Evolutionary conservation across 2,797 vertebrate species (phyloP).

Genomic region (Gymnopithys bicolor): DNA sequence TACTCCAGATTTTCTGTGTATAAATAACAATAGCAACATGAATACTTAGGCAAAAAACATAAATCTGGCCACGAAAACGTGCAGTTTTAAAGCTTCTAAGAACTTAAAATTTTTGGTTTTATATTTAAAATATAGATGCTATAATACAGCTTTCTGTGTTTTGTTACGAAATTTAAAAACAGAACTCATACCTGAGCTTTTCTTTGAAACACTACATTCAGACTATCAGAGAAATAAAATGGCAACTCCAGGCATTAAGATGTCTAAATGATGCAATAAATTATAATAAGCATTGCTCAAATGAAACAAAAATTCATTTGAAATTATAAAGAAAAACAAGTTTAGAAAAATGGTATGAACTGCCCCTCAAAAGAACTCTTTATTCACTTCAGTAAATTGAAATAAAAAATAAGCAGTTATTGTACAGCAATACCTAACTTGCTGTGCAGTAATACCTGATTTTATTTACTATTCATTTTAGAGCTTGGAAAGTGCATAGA

Average conservation of each 20-base stretch:
- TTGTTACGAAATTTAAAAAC: background rate
- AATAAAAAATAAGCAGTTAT: background rate
- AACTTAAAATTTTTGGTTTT: background rate
- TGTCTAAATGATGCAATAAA: background rate
- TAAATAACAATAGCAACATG: background rate
- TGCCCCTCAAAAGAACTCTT: background rate
- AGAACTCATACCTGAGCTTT: background rate
- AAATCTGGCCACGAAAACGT: background rate
- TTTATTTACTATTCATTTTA: background rate
- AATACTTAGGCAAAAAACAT: background rate
- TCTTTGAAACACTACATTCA: background rate
- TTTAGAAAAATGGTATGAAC: background rate
- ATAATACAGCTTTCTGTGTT: background rate
- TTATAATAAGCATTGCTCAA: background rate
- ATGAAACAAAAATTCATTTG: background rate
- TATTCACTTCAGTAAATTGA: background rate
- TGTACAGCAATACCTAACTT: background rate
- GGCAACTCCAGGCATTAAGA: background rate
- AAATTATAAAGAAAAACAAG: background rate
- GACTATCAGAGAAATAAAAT: background rate
- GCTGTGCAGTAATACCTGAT: background rate
- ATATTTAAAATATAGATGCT: background rate
- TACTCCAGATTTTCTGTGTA: conserved; percentile 91
- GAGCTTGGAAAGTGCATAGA: background rate
- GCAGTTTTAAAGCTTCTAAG: background rate